Percentiles rank a stretch among this genome's conserved stretches.
Conservation (phyloP, 23 tunicate species). For the Diplosoma virens region DNA sequence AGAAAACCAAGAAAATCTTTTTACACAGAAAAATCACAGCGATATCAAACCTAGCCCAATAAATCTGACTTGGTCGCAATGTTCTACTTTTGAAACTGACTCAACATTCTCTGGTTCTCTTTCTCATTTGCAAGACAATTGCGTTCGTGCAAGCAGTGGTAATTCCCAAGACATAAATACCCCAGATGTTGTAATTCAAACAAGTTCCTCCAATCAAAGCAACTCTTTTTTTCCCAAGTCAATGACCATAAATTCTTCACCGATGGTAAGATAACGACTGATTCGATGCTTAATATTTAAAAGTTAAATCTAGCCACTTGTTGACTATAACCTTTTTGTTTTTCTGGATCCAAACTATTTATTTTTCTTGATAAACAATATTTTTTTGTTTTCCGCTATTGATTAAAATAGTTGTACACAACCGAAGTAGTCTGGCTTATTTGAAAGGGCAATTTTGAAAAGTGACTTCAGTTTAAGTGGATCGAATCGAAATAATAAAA, state of each 20-base stretch:
- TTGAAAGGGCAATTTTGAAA: no score
- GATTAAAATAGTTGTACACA: no score
- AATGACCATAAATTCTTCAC: slow-evolving; percentile 58
- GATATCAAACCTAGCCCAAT: slow-evolving; percentile 77
- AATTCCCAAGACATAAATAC: slow-evolving; percentile 67
- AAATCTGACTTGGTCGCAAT: slow-evolving; percentile 51
- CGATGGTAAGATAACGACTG: slow-evolving; percentile 91
- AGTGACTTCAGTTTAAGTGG: no score
- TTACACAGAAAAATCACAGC: slow-evolving; percentile 43
- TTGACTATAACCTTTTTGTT: background rate
- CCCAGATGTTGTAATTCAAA: slow-evolving; percentile 66
- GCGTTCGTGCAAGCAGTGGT: no score
- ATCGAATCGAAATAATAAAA: no score
- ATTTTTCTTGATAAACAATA: no score
- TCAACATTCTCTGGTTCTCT: background rate
- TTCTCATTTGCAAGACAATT: no score
- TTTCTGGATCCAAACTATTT: no score
- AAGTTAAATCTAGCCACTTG: background rate
- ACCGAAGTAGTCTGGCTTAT: no score
- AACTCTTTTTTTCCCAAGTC: slow-evolving; percentile 50
- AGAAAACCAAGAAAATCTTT: no score
- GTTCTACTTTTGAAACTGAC: slow-evolving; percentile 32
- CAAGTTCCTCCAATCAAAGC: slow-evolving; percentile 66
- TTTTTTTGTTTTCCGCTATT: no score
- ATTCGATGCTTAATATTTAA: background rate